These are phyloP conservation scores for Sebastes alutus DNA, from an alignment of 2,797 vertebrate species.

Conservation along the genomic window DNA sequence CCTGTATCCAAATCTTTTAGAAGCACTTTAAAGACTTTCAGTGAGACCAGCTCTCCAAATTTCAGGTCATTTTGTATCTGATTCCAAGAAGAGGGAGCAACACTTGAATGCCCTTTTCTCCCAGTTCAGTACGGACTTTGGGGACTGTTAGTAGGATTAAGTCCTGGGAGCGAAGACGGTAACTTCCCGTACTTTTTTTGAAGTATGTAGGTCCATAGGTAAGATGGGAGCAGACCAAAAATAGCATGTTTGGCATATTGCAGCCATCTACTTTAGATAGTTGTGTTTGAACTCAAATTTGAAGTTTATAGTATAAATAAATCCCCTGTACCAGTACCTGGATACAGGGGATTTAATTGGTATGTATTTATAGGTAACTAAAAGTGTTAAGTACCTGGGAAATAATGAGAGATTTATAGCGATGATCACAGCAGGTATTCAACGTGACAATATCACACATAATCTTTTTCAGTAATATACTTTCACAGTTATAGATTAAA, in stretches of 20 bases:
- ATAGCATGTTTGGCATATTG: not conserved
- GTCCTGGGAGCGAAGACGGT: no score
- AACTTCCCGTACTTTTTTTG: no score
- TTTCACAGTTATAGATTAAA: not conserved
- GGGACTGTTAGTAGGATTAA: no score
- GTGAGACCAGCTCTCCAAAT: no score
- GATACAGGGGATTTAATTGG: not conserved
- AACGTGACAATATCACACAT: not conserved
- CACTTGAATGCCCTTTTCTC: no score
- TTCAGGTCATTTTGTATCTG: no score
- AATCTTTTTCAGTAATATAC: not conserved
- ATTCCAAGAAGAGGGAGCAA: no score
- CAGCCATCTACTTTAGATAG: not conserved
- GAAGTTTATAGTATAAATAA: not conserved
- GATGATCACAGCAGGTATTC: constrained; percentile 3
- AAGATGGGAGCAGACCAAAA: no score
- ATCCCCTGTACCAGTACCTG: not conserved
- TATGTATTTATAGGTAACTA: constrained; percentile 7
- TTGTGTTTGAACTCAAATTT: not conserved
- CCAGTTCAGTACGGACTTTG: no score
- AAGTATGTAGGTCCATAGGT: no score
- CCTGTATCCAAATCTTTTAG: no score
- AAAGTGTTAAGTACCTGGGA: not conserved
- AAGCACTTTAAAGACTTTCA: no score
- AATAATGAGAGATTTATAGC: not conserved